Conservation (phyloP, 2,797 vertebrate species). For the Platyrinchus mystaceus region DNA sequence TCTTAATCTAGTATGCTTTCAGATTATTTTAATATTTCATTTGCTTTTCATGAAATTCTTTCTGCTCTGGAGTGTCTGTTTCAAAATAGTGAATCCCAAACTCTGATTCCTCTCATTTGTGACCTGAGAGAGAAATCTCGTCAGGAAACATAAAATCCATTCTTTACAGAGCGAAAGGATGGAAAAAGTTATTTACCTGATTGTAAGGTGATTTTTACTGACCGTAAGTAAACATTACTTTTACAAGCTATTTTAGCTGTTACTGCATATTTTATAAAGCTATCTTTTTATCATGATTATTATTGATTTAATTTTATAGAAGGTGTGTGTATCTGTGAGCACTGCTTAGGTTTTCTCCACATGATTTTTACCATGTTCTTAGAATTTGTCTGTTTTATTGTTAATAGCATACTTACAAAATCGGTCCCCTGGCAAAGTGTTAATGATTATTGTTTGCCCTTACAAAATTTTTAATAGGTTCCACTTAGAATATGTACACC, state of each 20-base stretch:
- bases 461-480: background rate
- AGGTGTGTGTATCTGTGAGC: fast-evolving
- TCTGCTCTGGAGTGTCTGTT: background rate
- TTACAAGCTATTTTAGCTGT: background rate
- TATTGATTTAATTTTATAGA: background rate
- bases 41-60: background rate
- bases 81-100: background rate
- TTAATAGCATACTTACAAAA: background rate
- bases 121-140: background rate
- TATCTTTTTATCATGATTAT: background rate
- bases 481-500: background rate
- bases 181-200: background rate
- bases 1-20: background rate
- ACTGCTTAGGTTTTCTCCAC: background rate
- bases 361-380: background rate
- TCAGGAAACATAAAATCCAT: background rate
- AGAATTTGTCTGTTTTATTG: background rate
- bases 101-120: background rate
- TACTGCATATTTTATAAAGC: background rate
- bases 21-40: background rate
- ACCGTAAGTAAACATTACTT: background rate
- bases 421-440: background rate
- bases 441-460: background rate
- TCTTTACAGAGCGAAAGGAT: background rate
- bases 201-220: background rate